These are phyloP conservation scores for Idaea straminata DNA, from an alignment of 2,888 invertebrate genomes.

Conservation along the genomic window DNA sequence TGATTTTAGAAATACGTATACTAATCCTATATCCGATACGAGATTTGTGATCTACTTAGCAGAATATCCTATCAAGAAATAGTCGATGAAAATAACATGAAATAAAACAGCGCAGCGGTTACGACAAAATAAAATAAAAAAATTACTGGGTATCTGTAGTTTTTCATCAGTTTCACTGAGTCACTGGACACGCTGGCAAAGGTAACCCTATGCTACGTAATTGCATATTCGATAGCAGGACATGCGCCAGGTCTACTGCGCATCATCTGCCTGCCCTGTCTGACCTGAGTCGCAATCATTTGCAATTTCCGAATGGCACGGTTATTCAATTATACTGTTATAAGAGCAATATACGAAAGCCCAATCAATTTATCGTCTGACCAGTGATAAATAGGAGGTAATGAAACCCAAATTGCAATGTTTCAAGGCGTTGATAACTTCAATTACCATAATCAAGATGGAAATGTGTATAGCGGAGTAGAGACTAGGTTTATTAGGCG, in stretches of 20 bases:
- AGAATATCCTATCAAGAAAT: not conserved
- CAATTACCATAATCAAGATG: not conserved
- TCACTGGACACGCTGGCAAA: conserved; percentile 9
- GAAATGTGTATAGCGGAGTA: not conserved
- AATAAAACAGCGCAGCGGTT: no score
- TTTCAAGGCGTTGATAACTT: conserved; percentile 6
- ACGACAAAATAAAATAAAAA: no score
- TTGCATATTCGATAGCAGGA: conserved; percentile 48
- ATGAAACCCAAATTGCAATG: conserved; percentile 7
- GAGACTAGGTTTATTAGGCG: not conserved
- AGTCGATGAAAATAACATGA: not conserved
- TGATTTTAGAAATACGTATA: not conserved
- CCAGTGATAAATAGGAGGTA: conserved; percentile 14
- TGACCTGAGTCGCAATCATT: conserved; percentile 57
- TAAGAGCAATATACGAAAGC: conserved; percentile 20
- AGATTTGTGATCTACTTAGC: not conserved
- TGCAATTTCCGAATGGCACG: conserved; percentile 67
- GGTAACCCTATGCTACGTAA: conserved; percentile 42
- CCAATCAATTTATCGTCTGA: conserved; percentile 30
- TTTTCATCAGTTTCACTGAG: not conserved
- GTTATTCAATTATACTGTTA: conserved; percentile 36
- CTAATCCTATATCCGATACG: not conserved
- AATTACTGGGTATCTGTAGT: not conserved
- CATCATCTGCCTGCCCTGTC: conserved; percentile 38
- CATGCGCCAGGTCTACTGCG: conserved; percentile 33